A percentile compares a stretch with the other conserved stretches of the same genome.
Conservation (phyloP, 2,797 vertebrate genomes). For the Cuculus canorus region DNA sequence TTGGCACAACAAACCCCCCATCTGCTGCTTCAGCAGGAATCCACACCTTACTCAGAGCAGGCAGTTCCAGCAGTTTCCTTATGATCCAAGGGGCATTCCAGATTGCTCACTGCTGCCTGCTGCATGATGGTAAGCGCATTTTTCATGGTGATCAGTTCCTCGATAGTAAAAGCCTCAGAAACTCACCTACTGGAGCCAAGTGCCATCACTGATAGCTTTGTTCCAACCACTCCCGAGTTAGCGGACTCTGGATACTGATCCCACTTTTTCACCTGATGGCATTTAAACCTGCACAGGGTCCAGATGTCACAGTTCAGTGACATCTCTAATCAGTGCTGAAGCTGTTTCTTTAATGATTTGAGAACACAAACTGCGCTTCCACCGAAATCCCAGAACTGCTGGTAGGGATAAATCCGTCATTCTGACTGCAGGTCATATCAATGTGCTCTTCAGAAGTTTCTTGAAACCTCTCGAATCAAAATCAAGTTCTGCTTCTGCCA, state of each 20-base stretch:
- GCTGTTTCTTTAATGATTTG: neutral
- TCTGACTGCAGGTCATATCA: neutral
- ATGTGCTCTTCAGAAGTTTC: neutral
- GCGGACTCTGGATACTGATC: neutral
- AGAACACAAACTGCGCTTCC: neutral
- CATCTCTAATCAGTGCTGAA: neutral
- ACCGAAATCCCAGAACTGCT: neutral
- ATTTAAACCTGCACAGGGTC: neutral
- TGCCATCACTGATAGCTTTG: neutral
- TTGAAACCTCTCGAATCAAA: neutral
- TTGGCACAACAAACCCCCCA: neutral
- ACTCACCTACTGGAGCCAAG: neutral
- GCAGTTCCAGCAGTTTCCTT: slow-evolving; percentile 77
- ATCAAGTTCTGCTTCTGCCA: neutral
- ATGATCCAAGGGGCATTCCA: slow-evolving; percentile 80
- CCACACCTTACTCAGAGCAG: slow-evolving; percentile 68
- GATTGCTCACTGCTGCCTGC: slow-evolving; percentile 74
- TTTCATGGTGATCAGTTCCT: neutral
- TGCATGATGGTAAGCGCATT: slow-evolving; percentile 69
- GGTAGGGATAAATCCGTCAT: neutral
- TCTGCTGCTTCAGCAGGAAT: slow-evolving; percentile 71
- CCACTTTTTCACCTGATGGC: neutral
- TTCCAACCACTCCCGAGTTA: neutral
- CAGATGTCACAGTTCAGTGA: neutral
- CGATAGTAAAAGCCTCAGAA: neutral